Evolutionary conservation across 2,888 invertebrate genomes (phyloP), one percentile per base, ranked within the genome.

Genomic region (Drosophila parthenogenetica): DNA sequence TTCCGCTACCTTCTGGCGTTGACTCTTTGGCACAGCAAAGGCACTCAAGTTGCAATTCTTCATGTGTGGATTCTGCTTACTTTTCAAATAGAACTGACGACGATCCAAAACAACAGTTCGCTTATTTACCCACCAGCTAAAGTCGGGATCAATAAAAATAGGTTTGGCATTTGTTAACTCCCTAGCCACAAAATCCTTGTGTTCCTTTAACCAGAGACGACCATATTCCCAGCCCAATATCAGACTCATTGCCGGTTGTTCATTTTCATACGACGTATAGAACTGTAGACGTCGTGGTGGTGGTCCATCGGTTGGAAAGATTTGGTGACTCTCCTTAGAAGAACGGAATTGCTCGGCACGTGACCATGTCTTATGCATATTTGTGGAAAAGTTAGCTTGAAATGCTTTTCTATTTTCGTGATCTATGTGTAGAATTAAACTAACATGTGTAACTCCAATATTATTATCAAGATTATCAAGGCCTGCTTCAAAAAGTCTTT

Each of bases 221-320:
- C 76, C 76, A 3, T 79, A 76, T 8, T 76, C 76, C 79, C 76
- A 79, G 19, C 79, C 76, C 51, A 76, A 16, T 10, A 76, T 3
- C 10, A 76, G n/a, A 0, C 76, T 32, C 54, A 76, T 76, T 10
- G 70, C 11, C 0, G 76, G 79, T 1, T 25, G 10, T 2, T 69
- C 79, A 0, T 57, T 75, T 3, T 59, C 71, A 7, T 32, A 76
- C 0, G 76, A 59, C 0, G 76, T 45, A 0, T 35, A 11, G 35
- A 76, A 76, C 1, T n/a, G 2, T 16, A 37, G 7, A 0, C 49
- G 51, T 0, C 45, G 61, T 2, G 55, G 48, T 14, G 25, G 39
- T 0, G 58, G 60, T 1, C 10, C 16, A 17, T 75, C 75, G 3
- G 13, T 32, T 0, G 79, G 75, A 29, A 75, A 75, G 19, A 75